Percentiles rank a stretch among this genome's conserved stretches.
Evolutionary conservation across 2,113 vertebrate species (phyloP).

Genomic region (Nansenia antarctica): DNA sequence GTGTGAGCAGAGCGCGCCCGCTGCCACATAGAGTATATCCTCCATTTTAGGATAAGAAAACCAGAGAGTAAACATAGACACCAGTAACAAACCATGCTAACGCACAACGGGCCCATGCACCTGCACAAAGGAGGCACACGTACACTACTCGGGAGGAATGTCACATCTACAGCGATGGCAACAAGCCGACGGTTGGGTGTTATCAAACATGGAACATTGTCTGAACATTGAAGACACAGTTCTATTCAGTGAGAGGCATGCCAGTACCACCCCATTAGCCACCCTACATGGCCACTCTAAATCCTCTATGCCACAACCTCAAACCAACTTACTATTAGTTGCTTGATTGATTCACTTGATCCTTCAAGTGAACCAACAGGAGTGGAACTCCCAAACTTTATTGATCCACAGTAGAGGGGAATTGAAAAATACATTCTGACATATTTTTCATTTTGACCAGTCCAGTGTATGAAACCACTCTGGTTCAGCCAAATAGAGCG

Average conservation of each 20-base stretch:
- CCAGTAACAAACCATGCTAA: conserved; percentile 68
- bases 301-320: neutral
- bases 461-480: neutral
- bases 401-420: too few species aligned
- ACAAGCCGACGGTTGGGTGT: conserved; percentile 57
- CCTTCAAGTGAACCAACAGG: too few species aligned
- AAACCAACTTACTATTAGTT: neutral
- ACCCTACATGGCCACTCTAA: neutral
- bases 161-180: conserved; percentile 63
- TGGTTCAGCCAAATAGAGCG: neutral
- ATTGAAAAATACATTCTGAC: too few species aligned
- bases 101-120: conserved; percentile 59
- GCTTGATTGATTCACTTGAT: neutral
- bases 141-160: conserved; percentile 31
- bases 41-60: neutral
- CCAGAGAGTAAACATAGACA: conserved; percentile 7
- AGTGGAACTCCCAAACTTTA: too few species aligned
- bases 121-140: conserved; percentile 50
- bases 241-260: conserved; percentile 23
- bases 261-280: neutral
- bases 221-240: conserved; percentile 43
- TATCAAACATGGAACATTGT: conserved; percentile 57
- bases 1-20: neutral
- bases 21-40: neutral
- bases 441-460: too few species aligned